These are phyloP conservation scores for Perca fluviatilis DNA, from an alignment of 2,113 vertebrate genomes.

Conservation along the genomic window DNA sequence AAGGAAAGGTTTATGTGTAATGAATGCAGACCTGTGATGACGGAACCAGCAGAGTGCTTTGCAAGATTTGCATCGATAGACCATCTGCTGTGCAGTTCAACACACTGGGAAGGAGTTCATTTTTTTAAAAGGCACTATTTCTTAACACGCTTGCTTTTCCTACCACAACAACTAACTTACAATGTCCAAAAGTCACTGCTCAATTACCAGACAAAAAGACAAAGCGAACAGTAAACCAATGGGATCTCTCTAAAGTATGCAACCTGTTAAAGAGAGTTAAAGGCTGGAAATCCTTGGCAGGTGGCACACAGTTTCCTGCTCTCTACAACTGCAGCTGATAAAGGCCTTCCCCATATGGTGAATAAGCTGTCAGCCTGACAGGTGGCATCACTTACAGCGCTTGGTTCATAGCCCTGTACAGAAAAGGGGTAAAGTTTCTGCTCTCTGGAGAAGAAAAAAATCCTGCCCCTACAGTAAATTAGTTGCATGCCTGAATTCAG, in stretches of 20 bases:
- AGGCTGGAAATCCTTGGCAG: constrained; percentile 46
- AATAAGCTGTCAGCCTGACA: constrained; percentile 71
- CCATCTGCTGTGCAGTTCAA: constrained; percentile 15
- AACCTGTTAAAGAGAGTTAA: constrained; percentile 14
- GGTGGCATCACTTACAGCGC: constrained; percentile 71
- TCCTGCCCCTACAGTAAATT: constrained; percentile 69
- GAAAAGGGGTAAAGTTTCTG: constrained; percentile 56
- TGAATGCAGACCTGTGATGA: background rate
- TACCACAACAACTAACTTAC: background rate
- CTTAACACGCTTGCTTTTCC: background rate
- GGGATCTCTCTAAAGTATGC: constrained; percentile 1
- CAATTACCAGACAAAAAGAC: background rate
- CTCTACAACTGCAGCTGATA: constrained; percentile 54
- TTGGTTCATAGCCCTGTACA: constrained; percentile 41
- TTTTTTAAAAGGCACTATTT: background rate
- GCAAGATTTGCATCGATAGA: background rate
- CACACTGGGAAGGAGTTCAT: background rate
- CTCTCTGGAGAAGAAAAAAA: constrained; percentile 40
- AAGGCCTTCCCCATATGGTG: constrained; percentile 42
- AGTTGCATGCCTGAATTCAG: constrained; percentile 72
- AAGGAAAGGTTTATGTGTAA: background rate
- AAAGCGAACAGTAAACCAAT: background rate
- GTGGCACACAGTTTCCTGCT: constrained; percentile 46
- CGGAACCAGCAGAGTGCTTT: background rate
- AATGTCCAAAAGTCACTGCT: background rate